These are phyloP conservation scores for Diarsia mendica DNA, from an alignment of 2,888 invertebrate species.

Conservation along the genomic window DNA sequence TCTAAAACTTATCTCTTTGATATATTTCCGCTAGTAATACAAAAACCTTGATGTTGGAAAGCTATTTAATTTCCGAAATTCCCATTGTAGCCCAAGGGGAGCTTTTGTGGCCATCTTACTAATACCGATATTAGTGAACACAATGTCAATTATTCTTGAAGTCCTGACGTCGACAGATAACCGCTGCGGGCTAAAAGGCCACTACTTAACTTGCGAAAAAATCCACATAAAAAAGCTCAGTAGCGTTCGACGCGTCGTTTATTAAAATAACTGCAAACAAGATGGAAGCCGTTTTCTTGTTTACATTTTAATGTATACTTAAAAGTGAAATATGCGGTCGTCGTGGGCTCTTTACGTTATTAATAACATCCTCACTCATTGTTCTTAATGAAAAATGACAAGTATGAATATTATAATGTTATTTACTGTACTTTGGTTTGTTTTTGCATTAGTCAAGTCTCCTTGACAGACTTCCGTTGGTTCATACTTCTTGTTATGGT, in stretches of 20 bases:
- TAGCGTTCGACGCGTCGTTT: slow-evolving; percentile 69
- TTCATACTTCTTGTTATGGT: background rate
- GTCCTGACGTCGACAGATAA: slow-evolving; percentile 33
- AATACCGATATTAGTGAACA: slow-evolving; percentile 46
- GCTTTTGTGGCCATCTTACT: slow-evolving; percentile 33
- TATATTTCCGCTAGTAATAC: background rate
- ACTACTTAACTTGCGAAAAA: slow-evolving; percentile 56
- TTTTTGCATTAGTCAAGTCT: background rate
- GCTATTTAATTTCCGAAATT: slow-evolving; percentile 47
- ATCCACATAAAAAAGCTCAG: slow-evolving; percentile 64
- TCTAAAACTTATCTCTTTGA: background rate
- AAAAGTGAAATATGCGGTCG: slow-evolving; percentile 80
- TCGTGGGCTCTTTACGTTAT: slow-evolving; percentile 73
- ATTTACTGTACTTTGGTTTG: slow-evolving; percentile 23
- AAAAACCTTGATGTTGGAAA: slow-evolving; percentile 14
- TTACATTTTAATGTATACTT: slow-evolving; percentile 84
- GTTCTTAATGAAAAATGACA: slow-evolving; percentile 70
- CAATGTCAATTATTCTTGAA: slow-evolving; percentile 33
- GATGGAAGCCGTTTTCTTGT: slow-evolving; percentile 76
- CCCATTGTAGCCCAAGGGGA: slow-evolving; percentile 21
- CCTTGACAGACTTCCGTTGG: background rate
- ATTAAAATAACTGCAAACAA: slow-evolving; percentile 80
- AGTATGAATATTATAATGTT: slow-evolving; percentile 39
- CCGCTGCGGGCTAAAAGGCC: slow-evolving; percentile 42
- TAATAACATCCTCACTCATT: slow-evolving; percentile 73